Conservation (phyloP, 2,888 invertebrate species). For the Aphidius colemani region DNA sequence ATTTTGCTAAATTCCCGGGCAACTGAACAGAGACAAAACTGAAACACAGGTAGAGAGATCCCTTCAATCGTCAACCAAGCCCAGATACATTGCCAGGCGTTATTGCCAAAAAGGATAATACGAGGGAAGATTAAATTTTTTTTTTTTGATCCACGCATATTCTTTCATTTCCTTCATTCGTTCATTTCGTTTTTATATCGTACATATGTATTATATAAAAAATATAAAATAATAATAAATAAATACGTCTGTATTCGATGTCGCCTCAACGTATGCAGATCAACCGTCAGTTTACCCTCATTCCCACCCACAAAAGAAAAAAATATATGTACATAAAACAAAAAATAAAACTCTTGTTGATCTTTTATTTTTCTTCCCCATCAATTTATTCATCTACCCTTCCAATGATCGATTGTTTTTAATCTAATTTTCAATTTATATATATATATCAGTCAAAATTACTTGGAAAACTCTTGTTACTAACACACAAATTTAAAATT, state of each 20-base stretch:
- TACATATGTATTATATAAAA: too few species aligned
- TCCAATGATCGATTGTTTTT: constrained; percentile 27
- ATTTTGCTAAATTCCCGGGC: constrained; percentile 32
- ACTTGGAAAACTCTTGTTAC: constrained; percentile 1
- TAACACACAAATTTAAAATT: too few species aligned
- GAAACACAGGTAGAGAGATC: constrained; percentile 10
- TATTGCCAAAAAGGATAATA: constrained; percentile 51
- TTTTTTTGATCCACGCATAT: constrained; percentile 23
- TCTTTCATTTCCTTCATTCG: constrained; percentile 15
- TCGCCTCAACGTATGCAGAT: constrained; percentile 19
- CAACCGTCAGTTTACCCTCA: constrained; percentile 16
- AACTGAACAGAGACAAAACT: constrained; percentile 11
- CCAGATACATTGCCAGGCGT: constrained; percentile 34
- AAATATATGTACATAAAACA: too few species aligned
- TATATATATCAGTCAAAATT: constrained; percentile 15
- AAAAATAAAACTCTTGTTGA: not conserved
- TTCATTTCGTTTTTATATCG: constrained; percentile 5
- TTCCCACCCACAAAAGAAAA: too few species aligned
- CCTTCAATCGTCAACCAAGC: not conserved
- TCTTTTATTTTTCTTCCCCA: not conserved
- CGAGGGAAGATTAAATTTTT: constrained; percentile 50
- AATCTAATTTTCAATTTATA: constrained; percentile 28
- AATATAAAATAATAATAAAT: not conserved
- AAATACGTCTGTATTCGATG: constrained; percentile 9
- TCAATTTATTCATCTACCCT: not conserved